Percentiles rank a stretch among this genome's conserved stretches.
Conservation (phyloP, 2,113 vertebrate species). For the Perca fluviatilis region DNA sequence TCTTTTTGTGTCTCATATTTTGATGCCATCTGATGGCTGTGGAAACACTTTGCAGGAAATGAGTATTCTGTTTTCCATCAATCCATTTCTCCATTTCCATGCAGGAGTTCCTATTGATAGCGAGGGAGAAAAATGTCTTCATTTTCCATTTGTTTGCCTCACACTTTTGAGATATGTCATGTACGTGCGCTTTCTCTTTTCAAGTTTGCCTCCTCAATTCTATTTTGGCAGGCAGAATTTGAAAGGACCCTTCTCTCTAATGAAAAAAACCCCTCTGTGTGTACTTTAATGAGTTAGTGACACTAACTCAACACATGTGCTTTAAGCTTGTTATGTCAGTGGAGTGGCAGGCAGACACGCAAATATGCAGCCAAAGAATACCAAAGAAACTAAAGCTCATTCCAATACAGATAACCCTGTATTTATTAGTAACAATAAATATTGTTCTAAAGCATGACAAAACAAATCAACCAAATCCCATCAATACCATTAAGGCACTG, state of each 20-base stretch:
- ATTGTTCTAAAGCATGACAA: not conserved
- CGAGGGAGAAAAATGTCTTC: slow-evolving; percentile 58
- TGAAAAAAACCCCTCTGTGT: slow-evolving; percentile 42
- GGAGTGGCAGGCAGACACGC: slow-evolving; percentile 28
- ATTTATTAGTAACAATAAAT: not conserved
- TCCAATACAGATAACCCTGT: not conserved
- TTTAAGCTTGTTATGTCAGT: slow-evolving; percentile 52
- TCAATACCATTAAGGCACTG: slow-evolving; percentile 15
- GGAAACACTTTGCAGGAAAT: slow-evolving; percentile 68
- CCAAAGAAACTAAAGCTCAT: slow-evolving; percentile 15
- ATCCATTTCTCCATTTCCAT: slow-evolving; percentile 62
- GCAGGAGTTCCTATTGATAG: slow-evolving; percentile 58
- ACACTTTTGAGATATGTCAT: slow-evolving; percentile 61
- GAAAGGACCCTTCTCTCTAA: slow-evolving; percentile 56
- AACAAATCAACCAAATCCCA: slow-evolving; percentile 26
- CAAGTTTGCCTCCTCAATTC: slow-evolving; percentile 50
- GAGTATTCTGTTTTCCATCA: slow-evolving; percentile 61
- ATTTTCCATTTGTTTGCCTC: slow-evolving; percentile 71
- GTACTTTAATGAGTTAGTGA: slow-evolving; percentile 64
- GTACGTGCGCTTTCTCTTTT: slow-evolving; percentile 45
- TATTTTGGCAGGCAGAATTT: slow-evolving; percentile 57
- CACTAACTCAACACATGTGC: slow-evolving; percentile 34
- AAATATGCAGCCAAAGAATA: slow-evolving; percentile 27
- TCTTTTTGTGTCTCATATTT: slow-evolving; percentile 63
- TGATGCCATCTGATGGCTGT: slow-evolving; percentile 63